A percentile compares a stretch with the other conserved stretches of the same genome.
phyloP scores from a whole-genome alignment of 2,113 vertebrate species.

The Carollia perspicillata region DNA sequence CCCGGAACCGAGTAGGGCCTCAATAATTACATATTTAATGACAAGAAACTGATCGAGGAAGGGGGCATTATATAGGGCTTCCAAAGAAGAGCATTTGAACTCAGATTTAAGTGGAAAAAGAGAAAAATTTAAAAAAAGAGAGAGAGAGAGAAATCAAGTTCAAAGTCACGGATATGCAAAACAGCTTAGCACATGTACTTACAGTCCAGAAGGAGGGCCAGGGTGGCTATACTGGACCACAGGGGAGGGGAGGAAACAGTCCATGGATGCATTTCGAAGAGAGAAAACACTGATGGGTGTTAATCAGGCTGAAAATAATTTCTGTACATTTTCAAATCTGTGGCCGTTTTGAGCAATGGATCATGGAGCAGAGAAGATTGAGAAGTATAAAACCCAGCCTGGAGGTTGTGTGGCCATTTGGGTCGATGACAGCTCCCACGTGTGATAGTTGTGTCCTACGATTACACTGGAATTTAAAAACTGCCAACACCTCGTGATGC shows the following conservation, averaged over 20 bases:
- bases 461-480: not conserved
- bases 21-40: not conserved
- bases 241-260: fast-evolving
- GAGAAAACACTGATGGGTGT: not conserved
- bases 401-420: not conserved
- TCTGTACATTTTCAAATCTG: not conserved
- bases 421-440: no score
- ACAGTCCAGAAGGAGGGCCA: not conserved
- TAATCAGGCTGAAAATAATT: not conserved
- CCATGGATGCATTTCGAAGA: not conserved
- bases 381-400: not conserved
- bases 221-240: fast-evolving
- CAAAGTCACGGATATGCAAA: not conserved
- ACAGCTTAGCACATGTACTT: not conserved
- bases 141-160: not conserved
- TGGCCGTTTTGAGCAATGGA: not conserved
- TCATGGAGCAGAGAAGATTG: not conserved
- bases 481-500: not conserved
- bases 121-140: not conserved
- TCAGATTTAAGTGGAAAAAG: not conserved
- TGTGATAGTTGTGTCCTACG: no score
- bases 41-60: not conserved
- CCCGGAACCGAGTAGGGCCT: not conserved
- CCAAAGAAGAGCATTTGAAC: not conserved
- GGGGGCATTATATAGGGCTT: not conserved